These are phyloP conservation scores for Drosophila tristis DNA, from an alignment of 1,140 invertebrate genomes.

Conservation along the genomic window DNA sequence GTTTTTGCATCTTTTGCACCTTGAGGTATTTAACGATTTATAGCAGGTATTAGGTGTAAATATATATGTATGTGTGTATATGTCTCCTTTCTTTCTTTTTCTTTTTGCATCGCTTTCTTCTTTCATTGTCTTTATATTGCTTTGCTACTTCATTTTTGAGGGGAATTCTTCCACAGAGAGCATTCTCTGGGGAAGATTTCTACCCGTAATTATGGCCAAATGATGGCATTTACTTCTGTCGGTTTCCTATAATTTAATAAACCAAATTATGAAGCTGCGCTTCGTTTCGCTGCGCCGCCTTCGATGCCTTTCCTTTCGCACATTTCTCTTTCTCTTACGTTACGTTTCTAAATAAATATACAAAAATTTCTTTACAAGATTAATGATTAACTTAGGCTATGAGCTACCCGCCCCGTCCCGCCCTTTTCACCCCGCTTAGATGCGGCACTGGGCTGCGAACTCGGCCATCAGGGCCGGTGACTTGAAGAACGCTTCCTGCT, in stretches of 20 bases:
- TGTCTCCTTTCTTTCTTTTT: neutral
- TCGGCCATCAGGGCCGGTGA: conserved; percentile 66
- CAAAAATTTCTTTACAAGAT: conserved; percentile 27
- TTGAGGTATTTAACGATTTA: conserved; percentile 39
- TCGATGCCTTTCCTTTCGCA: conserved; percentile 4
- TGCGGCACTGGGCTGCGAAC: conserved; percentile 72
- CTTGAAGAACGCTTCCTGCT: conserved; percentile 75
- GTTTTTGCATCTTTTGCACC: conserved; percentile 4
- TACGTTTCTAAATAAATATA: conserved; percentile 50
- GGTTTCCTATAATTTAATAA: conserved; percentile 42
- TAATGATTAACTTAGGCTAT: conserved; percentile 33
- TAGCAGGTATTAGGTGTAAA: conserved; percentile 26
- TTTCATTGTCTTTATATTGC: conserved; percentile 39
- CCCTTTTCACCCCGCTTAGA: conserved; percentile 21
- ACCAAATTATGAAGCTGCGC: conserved; percentile 12
- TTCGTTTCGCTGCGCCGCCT: too few relatives aligned
- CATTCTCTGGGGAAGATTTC: neutral
- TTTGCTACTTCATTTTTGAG: conserved; percentile 41
- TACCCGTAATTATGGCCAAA: conserved; percentile 46
- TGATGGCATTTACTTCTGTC: conserved; percentile 24
- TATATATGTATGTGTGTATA: conserved; percentile 36
- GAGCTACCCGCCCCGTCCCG: conserved; percentile 47
- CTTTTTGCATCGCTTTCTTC: conserved; percentile 35
- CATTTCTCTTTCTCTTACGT: conserved; percentile 37
- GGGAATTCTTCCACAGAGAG: conserved; percentile 22